These are phyloP conservation scores for Etheostoma perlongum DNA, from an alignment of 2,797 vertebrate species.

Conservation along the genomic window DNA sequence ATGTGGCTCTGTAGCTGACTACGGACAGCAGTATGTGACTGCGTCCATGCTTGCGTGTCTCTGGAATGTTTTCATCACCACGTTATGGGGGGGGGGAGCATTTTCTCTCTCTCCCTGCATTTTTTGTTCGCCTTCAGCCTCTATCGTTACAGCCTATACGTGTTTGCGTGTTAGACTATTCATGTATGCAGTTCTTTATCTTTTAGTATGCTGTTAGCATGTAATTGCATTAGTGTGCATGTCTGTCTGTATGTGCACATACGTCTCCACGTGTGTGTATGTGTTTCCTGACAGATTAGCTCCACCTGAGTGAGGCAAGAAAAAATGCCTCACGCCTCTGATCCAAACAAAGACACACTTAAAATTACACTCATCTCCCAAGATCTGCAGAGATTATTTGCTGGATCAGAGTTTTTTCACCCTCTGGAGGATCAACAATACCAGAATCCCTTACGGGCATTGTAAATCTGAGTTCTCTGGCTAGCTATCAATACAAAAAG, in stretches of 20 bases:
- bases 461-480: background rate
- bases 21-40: conserved; percentile 34
- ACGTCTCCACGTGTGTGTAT: conserved; percentile 17
- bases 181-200: conserved; percentile 3
- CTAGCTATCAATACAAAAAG: background rate
- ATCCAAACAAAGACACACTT: conserved; percentile 1
- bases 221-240: conserved; percentile 12
- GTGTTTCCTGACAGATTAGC: conserved; percentile 24
- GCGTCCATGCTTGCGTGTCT: conserved; percentile 40
- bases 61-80: conserved; percentile 62
- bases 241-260: background rate
- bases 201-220: conserved; percentile 6
- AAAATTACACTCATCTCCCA: background rate
- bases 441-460: conserved; percentile 4
- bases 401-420: conserved; percentile 37
- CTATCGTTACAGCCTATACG: conserved; percentile 3
- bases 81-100: background rate
- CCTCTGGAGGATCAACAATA: conserved; percentile 10
- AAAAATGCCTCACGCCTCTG: conserved; percentile 18
- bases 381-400: conserved; percentile 36
- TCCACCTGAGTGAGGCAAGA: conserved; percentile 18
- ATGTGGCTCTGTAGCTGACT: conserved; percentile 18
- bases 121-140: conserved; percentile 32
- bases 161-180: background rate
- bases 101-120: conserved; percentile 5